A percentile compares a stretch with the other conserved stretches of the same genome.
Evolutionary conservation across 2,797 vertebrate species (phyloP).

Genomic region (Diplodus puntazzo): DNA sequence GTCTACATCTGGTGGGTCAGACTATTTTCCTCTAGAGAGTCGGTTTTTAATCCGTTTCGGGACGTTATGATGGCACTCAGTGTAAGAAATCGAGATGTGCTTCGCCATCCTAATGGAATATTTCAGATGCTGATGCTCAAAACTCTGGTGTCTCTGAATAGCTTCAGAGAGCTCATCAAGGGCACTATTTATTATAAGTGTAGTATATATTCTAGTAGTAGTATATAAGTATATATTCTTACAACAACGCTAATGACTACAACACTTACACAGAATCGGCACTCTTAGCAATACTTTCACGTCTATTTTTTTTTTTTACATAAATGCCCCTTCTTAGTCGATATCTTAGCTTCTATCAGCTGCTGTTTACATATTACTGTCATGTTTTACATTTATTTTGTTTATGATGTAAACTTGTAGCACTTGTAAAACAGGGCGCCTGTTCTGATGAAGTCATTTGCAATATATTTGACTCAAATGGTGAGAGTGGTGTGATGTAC

Average conservation of each 20-base stretch:
- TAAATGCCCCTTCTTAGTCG: background rate
- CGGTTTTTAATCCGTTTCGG: conserved; percentile 15
- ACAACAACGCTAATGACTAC: background rate
- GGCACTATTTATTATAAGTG: background rate
- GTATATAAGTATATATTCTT: background rate
- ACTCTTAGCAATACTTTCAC: background rate
- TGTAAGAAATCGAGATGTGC: background rate
- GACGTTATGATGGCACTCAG: background rate
- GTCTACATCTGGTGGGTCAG: too few relatives aligned
- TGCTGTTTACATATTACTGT: background rate
- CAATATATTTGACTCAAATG: background rate
- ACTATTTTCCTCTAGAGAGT: background rate
- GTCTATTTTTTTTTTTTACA: background rate
- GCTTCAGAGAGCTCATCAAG: background rate
- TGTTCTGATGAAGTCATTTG: background rate
- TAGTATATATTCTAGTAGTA: too few relatives aligned
- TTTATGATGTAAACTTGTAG: background rate
- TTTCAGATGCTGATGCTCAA: background rate
- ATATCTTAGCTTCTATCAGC: background rate
- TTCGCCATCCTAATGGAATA: conserved; percentile 6
- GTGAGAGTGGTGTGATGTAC: background rate
- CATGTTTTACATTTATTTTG: background rate
- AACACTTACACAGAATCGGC: too few relatives aligned
- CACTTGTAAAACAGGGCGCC: background rate
- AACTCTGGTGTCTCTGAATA: background rate